Evolutionary conservation across 2,113 vertebrate genomes (phyloP).

Genomic region (Mus musculus): DNA sequence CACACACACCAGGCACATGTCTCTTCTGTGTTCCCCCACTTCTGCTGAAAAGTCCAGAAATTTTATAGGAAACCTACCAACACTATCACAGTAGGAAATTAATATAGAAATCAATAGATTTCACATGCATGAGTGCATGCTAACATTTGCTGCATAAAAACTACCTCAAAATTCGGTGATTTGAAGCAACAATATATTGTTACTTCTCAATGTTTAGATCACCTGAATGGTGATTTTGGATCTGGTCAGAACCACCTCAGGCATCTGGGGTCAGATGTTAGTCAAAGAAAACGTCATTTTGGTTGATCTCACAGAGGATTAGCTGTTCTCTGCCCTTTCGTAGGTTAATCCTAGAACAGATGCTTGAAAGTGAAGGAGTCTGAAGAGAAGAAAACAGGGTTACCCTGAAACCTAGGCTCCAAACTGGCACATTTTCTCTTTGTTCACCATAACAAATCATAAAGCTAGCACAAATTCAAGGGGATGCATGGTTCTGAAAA

Average conservation of each 20-base stretch:
- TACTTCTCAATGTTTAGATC: neutral
- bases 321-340: neutral
- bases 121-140: neutral
- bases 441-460: neutral
- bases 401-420: neutral
- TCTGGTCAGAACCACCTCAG: neutral
- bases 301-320: neutral
- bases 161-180: neutral
- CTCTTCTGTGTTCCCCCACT: neutral
- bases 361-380: neutral
- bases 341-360: neutral
- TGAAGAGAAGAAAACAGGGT: neutral
- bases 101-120: neutral
- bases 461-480: constrained; percentile 5
- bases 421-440: neutral
- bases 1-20: neutral
- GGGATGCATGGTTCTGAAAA: neutral
- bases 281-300: neutral
- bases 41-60: neutral
- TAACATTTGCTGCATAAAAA: neutral
- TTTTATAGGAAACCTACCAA: constrained; percentile 11
- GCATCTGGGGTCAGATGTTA: neutral
- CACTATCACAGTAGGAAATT: neutral
- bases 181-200: neutral
- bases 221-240: neutral